A percentile compares a stretch with the other conserved stretches of the same genome.
phyloP scores from a whole-genome alignment of 2,113 vertebrate genomes.

The Serinus canaria region DNA sequence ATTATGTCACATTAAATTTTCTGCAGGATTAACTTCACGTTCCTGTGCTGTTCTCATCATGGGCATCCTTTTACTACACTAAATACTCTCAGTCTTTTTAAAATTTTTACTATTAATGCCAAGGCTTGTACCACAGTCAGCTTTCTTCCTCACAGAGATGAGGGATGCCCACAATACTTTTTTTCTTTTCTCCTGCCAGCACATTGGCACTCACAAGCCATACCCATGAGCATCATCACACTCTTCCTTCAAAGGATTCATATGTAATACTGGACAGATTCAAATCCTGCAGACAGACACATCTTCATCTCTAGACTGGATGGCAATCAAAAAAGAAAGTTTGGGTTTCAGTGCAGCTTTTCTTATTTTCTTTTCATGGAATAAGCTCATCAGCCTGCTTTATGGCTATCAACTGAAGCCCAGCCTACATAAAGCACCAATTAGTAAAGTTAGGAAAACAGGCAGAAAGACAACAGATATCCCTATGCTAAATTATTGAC shows the following conservation, averaged over 20 bases:
- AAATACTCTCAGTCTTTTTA: not conserved
- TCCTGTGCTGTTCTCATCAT: not conserved
- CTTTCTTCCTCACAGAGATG: not conserved
- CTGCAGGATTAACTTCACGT: not conserved
- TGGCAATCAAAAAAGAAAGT: not conserved
- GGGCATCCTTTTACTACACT: not conserved
- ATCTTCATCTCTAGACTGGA: not conserved
- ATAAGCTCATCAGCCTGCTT: not conserved
- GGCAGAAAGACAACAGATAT: not conserved
- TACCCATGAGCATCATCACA: fast-evolving
- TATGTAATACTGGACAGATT: not conserved
- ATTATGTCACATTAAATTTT: not conserved
- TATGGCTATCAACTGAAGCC: not conserved
- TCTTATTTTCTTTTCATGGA: not conserved
- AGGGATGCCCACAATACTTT: not conserved
- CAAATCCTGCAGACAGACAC: not conserved
- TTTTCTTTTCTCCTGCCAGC: not conserved
- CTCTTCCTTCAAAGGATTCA: not conserved
- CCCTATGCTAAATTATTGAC: not conserved
- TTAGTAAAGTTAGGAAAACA: not conserved
- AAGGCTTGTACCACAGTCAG: not conserved
- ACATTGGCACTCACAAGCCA: not conserved
- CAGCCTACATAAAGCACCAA: not conserved
- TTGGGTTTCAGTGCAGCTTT: not conserved
- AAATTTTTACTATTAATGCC: not conserved